Base-by-base conservation (phyloP, 92 coral and sea anemone genomes). In the Galaxea fascicularis region DNA sequence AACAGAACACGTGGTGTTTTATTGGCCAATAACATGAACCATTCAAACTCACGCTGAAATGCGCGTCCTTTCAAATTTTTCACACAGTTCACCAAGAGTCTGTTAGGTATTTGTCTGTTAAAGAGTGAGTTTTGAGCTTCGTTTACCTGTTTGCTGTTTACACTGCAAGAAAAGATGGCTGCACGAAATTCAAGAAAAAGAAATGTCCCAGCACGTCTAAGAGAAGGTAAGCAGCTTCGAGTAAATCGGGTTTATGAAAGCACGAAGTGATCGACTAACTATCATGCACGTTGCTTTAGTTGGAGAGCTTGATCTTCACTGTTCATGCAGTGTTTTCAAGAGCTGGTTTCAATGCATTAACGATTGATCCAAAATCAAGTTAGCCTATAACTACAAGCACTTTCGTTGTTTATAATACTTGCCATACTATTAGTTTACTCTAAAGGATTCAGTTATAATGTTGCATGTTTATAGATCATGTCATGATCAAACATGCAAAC, bases 131-230 rank as follows among this genome's bases (percentile, higher is more conserved):
- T 65, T 58, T 57, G 25, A 58, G 60, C 45, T 29, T 56, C 16
- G 47, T 57, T 74, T 54, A 27, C 64, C 21, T 56, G 51, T 56
- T 75, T 29, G 2, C 79, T 24, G 29, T 72, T 69, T 49, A 5
- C 46, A 73, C 35, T 73, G 60, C 58, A 58, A 82, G 35, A 24
- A 73, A 63, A 59, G 73, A 83, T 83, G 80, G 87, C 79, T 69
- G 86, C 86, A 72, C 72, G 63, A 53, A 83, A 73, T 39, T 83
- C 87, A 73, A 73, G 87, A 28, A 83, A 83, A 83, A 83, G 62
- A 73, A 83, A 26, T 73, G 74, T 58, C 60, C 87, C 86, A 70
- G 86, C 86, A 17, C 86, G 78, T 56, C 78, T 82, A 30, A 82
- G 86, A 70, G 86, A 82, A 83, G 87, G 80, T 83, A 83, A 83